phyloP scores from a whole-genome alignment of 2,113 vertebrate species.

The Alligator sinensis region DNA sequence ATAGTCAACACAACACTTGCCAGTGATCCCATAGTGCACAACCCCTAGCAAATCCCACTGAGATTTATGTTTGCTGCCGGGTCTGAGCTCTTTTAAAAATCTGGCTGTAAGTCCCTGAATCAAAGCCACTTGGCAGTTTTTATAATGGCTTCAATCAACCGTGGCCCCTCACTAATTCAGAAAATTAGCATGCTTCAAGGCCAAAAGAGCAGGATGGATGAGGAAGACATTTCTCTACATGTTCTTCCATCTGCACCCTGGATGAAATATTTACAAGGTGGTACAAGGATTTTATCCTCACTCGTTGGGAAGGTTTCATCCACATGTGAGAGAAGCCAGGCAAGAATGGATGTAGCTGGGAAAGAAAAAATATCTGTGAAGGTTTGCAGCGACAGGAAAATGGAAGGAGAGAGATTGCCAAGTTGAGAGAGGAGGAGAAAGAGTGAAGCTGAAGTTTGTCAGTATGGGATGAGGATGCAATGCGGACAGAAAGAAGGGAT shows the following conservation, averaged over 20 bases:
- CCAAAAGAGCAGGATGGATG: no score
- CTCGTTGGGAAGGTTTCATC: fast-evolving
- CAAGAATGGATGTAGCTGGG: not conserved
- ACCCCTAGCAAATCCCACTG: no score
- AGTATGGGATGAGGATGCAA: not conserved
- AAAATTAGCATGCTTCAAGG: no score
- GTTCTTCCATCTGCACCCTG: not conserved
- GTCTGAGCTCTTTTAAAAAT: no score
- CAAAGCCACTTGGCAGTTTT: no score
- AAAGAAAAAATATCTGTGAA: not conserved
- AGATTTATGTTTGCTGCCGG: no score
- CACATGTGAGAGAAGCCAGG: not conserved
- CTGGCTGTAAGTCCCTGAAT: no score
- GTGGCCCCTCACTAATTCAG: no score
- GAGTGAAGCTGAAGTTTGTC: not conserved
- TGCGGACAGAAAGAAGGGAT: not conserved
- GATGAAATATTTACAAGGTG: not conserved
- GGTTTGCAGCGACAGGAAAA: no score
- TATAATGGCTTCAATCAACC: no score
- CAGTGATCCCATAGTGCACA: no score
- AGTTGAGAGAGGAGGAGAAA: not conserved
- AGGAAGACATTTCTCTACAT: not conserved
- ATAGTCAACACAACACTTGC: no score
- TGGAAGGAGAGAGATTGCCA: not conserved
- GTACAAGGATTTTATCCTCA: fast-evolving